A percentile compares a stretch with the other conserved stretches of the same genome.
Conservation (phyloP, 1,140 invertebrate species). For the Macrobrachium nipponense region DNA sequence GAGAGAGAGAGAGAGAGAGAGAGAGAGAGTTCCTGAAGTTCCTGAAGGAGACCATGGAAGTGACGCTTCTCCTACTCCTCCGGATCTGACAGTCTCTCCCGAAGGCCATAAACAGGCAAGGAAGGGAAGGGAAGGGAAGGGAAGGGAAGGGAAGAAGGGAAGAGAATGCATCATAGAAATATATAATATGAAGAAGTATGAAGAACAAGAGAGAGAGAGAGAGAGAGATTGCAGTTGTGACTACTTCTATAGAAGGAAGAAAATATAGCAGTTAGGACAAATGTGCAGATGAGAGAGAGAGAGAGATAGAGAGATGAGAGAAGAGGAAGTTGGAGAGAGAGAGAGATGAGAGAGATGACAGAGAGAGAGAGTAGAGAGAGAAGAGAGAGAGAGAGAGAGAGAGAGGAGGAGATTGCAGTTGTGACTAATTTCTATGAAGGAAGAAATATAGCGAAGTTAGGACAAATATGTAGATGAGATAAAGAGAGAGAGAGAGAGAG, state of each 20-base stretch:
- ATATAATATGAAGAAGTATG: too few relatives aligned
- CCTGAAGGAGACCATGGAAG: too few relatives aligned
- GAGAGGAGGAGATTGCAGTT: conserved; percentile 6
- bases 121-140: too few relatives aligned
- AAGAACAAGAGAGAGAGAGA: background rate
- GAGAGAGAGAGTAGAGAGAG: conserved; percentile 25
- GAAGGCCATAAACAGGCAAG: too few relatives aligned
- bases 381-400: conserved; percentile 41
- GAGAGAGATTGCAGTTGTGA: background rate
- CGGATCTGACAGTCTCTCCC: too few relatives aligned
- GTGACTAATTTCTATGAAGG: background rate
- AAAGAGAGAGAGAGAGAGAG: background rate
- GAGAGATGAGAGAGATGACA: conserved; percentile 25
- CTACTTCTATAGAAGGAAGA: background rate
- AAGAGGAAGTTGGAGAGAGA: conserved; percentile 38
- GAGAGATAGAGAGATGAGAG: conserved; percentile 8
- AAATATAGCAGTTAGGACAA: background rate
- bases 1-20: too few relatives aligned
- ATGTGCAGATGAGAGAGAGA: background rate
- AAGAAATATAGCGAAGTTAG: background rate
- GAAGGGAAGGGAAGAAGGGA: too few relatives aligned
- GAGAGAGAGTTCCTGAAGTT: too few relatives aligned
- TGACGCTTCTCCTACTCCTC: too few relatives aligned
- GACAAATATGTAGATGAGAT: background rate
- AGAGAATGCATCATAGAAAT: too few relatives aligned